A percentile compares a stretch with the other conserved stretches of the same genome.
These are phyloP conservation scores for Boulengeromyrus knoepffleri DNA, from an alignment of 2,113 vertebrate species.

Conservation along the genomic window DNA sequence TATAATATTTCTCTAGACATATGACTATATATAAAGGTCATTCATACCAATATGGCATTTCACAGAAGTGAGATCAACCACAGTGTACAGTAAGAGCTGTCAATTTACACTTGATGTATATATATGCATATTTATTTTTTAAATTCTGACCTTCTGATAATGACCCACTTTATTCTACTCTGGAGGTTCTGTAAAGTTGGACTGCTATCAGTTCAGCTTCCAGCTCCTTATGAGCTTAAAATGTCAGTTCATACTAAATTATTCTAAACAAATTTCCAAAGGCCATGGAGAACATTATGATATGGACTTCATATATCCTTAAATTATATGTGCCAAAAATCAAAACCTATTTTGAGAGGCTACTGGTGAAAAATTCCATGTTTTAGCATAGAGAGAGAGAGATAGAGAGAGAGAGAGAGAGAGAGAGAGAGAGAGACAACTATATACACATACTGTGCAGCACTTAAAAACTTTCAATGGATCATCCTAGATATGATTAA, in stretches of 20 bases:
- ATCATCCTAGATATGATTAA: neutral
- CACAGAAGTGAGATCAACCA: neutral
- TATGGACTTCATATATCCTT: neutral
- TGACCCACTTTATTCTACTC: constrained; percentile 11
- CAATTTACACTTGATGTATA: constrained; percentile 4
- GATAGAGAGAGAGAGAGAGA: neutral
- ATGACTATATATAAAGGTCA: neutral
- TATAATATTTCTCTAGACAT: neutral
- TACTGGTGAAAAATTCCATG: no score
- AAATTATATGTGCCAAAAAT: neutral
- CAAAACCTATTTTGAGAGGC: neutral
- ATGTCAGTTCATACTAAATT: constrained; percentile 17
- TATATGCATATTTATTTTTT: constrained; percentile 11
- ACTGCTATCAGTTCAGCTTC: neutral
- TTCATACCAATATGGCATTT: neutral
- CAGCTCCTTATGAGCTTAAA: neutral
- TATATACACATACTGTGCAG: neutral
- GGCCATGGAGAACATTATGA: neutral
- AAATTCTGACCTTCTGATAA: constrained; percentile 15
- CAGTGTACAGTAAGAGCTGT: neutral
- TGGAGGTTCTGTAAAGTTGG: neutral
- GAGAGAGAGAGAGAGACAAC: neutral
- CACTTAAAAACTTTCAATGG: neutral
- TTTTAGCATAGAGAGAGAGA: neutral
- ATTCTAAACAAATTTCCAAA: constrained; percentile 15